These are phyloP conservation scores for Pogonomyrmex californicus DNA, from an alignment of 1,140 invertebrate species.

Conservation along the genomic window DNA sequence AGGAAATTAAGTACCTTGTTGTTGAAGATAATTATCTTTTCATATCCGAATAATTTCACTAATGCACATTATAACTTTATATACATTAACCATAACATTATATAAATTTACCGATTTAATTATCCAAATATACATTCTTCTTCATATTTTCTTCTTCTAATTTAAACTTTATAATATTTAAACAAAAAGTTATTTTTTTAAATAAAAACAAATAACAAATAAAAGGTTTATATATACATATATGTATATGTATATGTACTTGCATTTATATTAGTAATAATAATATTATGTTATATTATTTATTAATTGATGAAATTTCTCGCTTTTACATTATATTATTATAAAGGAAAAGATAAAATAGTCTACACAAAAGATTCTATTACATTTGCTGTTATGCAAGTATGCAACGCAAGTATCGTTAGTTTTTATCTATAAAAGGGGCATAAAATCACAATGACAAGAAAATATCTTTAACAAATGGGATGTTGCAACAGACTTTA, in stretches of 20 bases:
- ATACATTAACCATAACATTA: not conserved
- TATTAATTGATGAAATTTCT: not conserved
- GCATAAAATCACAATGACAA: slow-evolving; percentile 30
- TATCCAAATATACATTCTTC: not conserved
- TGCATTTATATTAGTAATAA: not conserved
- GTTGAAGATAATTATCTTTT: not conserved
- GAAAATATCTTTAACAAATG: slow-evolving; percentile 30
- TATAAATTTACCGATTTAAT: not conserved
- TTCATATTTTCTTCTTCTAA: not conserved
- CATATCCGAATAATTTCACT: slow-evolving; percentile 11
- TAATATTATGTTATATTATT: slow-evolving; percentile 3
- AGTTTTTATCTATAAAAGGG: not conserved
- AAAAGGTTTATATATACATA: too few species aligned
- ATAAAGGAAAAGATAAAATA: not conserved
- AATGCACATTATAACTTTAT: not conserved
- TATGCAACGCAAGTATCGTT: not conserved
- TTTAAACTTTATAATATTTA: not conserved
- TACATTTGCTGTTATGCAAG: slow-evolving; percentile 9
- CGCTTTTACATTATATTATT: not conserved
- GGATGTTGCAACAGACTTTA: slow-evolving; percentile 36
- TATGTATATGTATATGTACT: not conserved
- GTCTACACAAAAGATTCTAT: not conserved
- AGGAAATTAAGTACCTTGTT: slow-evolving; percentile 33
- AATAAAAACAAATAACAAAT: not conserved
- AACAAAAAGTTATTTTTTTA: not conserved